phyloP scores from a whole-genome alignment of 2,113 vertebrate species.

The Vidua macroura region DNA sequence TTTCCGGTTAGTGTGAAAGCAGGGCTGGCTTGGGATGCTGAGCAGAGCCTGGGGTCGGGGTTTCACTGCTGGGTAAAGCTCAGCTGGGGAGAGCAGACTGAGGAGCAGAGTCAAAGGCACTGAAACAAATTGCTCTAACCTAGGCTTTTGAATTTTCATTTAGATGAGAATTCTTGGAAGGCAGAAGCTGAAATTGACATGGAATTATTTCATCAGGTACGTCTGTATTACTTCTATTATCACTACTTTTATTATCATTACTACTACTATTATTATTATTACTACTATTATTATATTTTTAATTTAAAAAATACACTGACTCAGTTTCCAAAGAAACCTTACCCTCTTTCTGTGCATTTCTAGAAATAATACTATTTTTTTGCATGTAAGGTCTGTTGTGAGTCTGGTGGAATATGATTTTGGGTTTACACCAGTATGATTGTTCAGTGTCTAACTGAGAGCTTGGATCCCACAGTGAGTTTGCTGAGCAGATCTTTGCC shows the following conservation, averaged over 20 bases:
- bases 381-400: not conserved
- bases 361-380: not conserved
- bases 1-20: constrained; percentile 80
- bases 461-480: not conserved
- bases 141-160: constrained; percentile 40
- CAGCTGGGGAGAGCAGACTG: not conserved
- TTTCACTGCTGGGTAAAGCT: not conserved
- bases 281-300: not conserved
- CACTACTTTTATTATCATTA: accelerated
- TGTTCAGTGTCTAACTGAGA: not conserved
- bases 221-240: not conserved
- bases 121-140: not conserved
- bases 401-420: not conserved
- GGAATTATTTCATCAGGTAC: constrained; percentile 99
- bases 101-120: not conserved
- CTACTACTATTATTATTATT: not conserved
- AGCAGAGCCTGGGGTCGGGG: not conserved
- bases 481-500: not conserved
- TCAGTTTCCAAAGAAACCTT: not conserved
- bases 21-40: not conserved
- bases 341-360: not conserved
- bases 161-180: constrained; percentile 96
- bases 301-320: not conserved
- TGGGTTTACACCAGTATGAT: not conserved
- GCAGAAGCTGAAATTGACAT: constrained; percentile 98